Evolutionary conservation across 2,113 vertebrate species (phyloP), one percentile per base, ranked within the genome.

Genomic region (Polyodon spathula): DNA sequence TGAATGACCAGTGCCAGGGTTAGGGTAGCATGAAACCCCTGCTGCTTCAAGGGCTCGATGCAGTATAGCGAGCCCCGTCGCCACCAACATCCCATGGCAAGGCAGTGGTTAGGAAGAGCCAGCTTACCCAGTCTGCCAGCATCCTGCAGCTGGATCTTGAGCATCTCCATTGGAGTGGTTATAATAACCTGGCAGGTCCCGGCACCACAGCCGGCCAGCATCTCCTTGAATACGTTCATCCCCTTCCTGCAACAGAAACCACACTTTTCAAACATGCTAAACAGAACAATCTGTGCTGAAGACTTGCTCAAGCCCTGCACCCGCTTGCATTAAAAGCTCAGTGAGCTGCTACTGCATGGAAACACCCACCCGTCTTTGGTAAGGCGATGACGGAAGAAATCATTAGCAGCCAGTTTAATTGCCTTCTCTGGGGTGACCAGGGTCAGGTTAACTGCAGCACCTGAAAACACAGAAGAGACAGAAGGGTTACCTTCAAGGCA

Each of bases 131-230:
- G 75, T 68, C 89, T 82, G 55, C 89, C 89, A 43, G 89, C 87
- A 69, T 91, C 89, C 69, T 91, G 89, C 51, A 91, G 63, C 77
- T 90, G 88, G 60, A 90, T 91, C 75, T 91, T 91, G 3, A 91
- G 81, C 89, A 91, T 90, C 68, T 91, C 89, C 89, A 90, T 91
- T 0, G 89, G 89, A 6, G 85, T 90, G 40, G 89, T 91, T 48
- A 91, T 59, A 53, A 81, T 76, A 37, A 89, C 89, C 66, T 90
- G 88, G 66, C 89, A 90, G 73, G 85, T 82, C 57, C 89, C 89
- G n/a, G 89, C 89, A 52, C 85, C 88, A 44, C 88, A 90, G 17
- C 89, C 89, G 1, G 88, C 87, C 69, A 90, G 11, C 89, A 91
- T 91, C 74, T 91, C 88, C 73, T 81, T 87, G 27, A 81, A 72